phyloP scores from a whole-genome alignment of 2,113 vertebrate species.

The Podarcis cretensis region DNA sequence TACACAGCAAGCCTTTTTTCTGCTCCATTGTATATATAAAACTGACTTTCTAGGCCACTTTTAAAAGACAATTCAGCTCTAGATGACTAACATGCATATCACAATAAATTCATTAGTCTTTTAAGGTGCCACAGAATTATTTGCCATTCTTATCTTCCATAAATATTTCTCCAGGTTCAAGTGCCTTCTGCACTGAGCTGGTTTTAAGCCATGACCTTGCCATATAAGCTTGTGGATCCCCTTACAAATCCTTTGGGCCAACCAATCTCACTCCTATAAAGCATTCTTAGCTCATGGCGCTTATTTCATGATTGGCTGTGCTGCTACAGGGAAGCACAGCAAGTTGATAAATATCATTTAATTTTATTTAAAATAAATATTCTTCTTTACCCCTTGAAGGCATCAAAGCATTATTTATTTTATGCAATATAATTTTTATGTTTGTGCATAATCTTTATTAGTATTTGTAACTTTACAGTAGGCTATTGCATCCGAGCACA shows the following conservation, averaged over 20 bases:
- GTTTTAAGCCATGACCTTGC: conserved; percentile 40
- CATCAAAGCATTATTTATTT: conserved; percentile 49
- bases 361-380: conserved; percentile 51
- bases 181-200: not conserved
- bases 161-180: not conserved
- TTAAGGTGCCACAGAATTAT: not conserved
- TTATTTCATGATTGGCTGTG: conserved; percentile 26
- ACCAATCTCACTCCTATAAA: not conserved
- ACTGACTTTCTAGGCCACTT: not conserved
- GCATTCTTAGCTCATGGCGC: conserved; percentile 3
- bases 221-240: conserved; percentile 15
- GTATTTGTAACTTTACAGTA: conserved; percentile 41
- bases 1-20: not conserved
- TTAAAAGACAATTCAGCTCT: too few relatives aligned
- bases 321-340: conserved; percentile 29
- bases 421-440: conserved; percentile 39
- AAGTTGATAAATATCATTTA: conserved; percentile 35
- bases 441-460: conserved; percentile 43
- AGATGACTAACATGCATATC: not conserved
- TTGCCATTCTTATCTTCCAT: not conserved
- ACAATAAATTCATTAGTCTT: not conserved
- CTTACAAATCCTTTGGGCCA: conserved; percentile 25
- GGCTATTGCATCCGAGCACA: conserved; percentile 26
- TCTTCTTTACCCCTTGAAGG: conserved; percentile 30
- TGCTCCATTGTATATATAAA: not conserved